Evolutionary conservation across 2,797 vertebrate genomes (phyloP).

Genomic region (Rhinoraja longicauda): DNA sequence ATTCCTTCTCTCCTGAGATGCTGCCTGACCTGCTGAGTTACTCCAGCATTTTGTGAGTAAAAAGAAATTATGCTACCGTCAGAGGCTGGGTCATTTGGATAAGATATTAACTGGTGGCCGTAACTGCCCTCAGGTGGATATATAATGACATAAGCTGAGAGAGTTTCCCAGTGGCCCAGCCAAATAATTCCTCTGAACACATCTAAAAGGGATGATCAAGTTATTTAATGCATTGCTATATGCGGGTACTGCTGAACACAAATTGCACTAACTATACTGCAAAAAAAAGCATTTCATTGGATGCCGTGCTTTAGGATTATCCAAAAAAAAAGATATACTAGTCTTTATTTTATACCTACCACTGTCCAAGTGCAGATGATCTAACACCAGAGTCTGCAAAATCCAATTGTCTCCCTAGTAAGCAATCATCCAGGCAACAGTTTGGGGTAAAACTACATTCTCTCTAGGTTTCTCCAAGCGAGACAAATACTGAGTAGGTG

Average conservation of each 20-base stretch:
- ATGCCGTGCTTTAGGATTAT: not conserved
- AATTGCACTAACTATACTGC: not conserved
- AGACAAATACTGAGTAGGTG: not conserved
- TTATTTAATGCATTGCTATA: not conserved
- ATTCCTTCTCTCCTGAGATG: no score
- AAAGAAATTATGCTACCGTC: not conserved
- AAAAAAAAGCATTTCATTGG: not conserved
- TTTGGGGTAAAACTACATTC: not conserved
- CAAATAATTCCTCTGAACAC: not conserved
- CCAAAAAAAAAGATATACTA: not conserved
- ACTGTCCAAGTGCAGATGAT: constrained; percentile 7
- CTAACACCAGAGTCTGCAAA: not conserved
- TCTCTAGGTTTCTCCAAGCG: not conserved
- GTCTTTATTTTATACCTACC: not conserved
- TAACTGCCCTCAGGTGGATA: not conserved
- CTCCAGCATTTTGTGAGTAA: no score
- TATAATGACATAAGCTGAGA: no score
- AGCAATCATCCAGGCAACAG: not conserved
- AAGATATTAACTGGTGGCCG: not conserved
- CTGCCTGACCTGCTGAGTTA: no score
- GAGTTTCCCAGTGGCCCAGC: not conserved
- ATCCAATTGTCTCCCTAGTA: not conserved
- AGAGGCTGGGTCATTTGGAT: no score
- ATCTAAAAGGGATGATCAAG: not conserved
- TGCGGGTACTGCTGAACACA: not conserved